A percentile compares a stretch with the other conserved stretches of the same genome.
Evolutionary conservation across 2,113 vertebrate species (phyloP).

Genomic region (Toxotes chatareus): DNA sequence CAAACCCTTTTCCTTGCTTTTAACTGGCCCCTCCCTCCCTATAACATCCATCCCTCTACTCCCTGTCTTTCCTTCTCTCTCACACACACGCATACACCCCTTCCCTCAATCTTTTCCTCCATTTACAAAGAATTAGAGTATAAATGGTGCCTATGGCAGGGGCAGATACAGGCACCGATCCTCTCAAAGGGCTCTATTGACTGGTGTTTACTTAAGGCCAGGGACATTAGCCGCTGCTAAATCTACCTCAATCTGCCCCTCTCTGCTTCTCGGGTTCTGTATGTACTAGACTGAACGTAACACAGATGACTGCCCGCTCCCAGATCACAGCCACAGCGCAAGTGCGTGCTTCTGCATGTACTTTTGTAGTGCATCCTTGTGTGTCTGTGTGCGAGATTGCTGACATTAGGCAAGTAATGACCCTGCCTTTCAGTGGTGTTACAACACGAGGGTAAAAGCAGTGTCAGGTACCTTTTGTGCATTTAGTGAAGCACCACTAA

Average conservation of each 20-base stretch:
- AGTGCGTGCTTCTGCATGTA: constrained; percentile 1
- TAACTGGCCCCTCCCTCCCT: constrained; percentile 53
- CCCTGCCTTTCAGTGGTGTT: constrained; percentile 28
- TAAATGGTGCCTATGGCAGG: constrained; percentile 63
- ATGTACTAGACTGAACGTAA: constrained; percentile 26
- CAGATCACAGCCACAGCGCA: constrained; percentile 25
- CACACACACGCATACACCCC: constrained; percentile 21
- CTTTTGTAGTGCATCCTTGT: constrained; percentile 1
- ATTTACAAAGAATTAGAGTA: constrained; percentile 67
- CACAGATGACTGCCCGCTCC: constrained; percentile 22
- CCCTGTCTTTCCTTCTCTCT: constrained; percentile 30
- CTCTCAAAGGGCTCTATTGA: constrained; percentile 75
- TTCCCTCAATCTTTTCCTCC: constrained; percentile 30
- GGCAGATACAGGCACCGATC: constrained; percentile 58
- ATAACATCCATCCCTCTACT: constrained; percentile 32
- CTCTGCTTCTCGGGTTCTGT: constrained; percentile 53
- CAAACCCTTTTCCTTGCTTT: constrained; percentile 78
- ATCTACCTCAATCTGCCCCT: constrained; percentile 65
- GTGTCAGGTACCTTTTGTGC: constrained; percentile 12
- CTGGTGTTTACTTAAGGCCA: constrained; percentile 74
- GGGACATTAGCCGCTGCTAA: constrained; percentile 69
- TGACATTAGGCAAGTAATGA: constrained; percentile 52
- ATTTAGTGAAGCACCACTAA: constrained; percentile 6
- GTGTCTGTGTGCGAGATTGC: constrained; percentile 18
- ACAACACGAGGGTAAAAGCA: constrained; percentile 36